Conservation (phyloP, 2,797 vertebrate genomes). For the Heterohyrax brucei region DNA sequence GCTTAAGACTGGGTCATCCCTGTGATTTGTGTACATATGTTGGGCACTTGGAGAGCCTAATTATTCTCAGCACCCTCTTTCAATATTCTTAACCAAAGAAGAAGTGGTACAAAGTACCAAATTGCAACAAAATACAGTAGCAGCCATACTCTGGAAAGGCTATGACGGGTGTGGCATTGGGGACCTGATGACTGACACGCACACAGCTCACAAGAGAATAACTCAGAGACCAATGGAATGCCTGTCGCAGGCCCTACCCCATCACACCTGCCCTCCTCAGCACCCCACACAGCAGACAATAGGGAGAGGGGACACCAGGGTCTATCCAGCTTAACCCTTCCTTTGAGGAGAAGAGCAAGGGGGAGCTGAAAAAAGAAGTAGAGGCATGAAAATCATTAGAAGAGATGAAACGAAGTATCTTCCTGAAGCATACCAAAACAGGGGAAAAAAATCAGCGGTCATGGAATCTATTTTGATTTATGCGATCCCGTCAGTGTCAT, state of each 20-base stretch:
- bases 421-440: background rate
- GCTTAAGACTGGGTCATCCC: background rate
- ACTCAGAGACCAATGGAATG: too few species aligned
- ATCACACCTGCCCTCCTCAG: accelerated
- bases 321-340: background rate
- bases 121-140: background rate
- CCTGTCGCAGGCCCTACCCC: background rate
- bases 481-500: background rate
- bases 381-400: background rate
- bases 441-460: background rate
- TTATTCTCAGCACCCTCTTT: background rate
- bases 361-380: background rate
- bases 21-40: background rate
- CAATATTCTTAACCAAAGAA: background rate
- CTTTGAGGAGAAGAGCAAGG: background rate
- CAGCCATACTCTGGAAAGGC: background rate
- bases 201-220: background rate
- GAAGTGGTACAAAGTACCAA: background rate
- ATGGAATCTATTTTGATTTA: background rate
- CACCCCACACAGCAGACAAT: background rate
- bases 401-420: background rate
- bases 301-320: accelerated
- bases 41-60: background rate
- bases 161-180: accelerated
- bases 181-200: background rate